phyloP scores from a whole-genome alignment of 53 echinoderm and acorn worm species.

The Temnopleurus reevesii region DNA sequence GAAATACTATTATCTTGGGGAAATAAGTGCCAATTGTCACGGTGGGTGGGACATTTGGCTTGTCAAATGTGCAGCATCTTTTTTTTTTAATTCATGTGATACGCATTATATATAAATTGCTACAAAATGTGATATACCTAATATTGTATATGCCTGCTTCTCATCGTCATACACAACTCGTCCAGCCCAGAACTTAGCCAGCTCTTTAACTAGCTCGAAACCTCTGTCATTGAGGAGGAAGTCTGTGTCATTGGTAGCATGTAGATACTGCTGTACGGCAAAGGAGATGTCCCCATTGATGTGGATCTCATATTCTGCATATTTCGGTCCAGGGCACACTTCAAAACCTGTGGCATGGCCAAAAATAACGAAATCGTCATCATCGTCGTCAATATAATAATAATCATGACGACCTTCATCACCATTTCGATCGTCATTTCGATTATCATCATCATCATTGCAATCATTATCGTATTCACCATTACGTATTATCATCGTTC shows the following conservation, averaged over 20 bases:
- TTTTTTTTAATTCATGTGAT: too few relatives aligned
- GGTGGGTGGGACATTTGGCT: too few relatives aligned
- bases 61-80: too few relatives aligned
- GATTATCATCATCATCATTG: too few relatives aligned
- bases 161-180: conserved; percentile 59
- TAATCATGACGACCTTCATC: too few relatives aligned
- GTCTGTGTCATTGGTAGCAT: conserved; percentile 67
- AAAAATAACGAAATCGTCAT: not conserved
- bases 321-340: conserved; percentile 72
- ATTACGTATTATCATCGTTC: too few relatives aligned
- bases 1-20: too few relatives aligned
- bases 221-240: conserved; percentile 72
- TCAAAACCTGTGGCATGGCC: conserved; percentile 56
- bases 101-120: too few relatives aligned
- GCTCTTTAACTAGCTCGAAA: conserved; percentile 67
- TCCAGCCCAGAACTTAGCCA: conserved; percentile 79
- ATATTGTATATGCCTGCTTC: conserved; percentile 65
- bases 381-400: too few relatives aligned
- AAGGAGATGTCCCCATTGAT: conserved; percentile 90
- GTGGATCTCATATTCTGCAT: conserved; percentile 77
- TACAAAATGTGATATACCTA: conserved; percentile 12
- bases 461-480: too few relatives aligned
- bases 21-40: too few relatives aligned
- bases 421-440: too few relatives aligned
- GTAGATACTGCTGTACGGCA: conserved; percentile 85